Evolutionary conservation across 1,140 invertebrate genomes (phyloP).

Genomic region (Cherax destructor): DNA sequence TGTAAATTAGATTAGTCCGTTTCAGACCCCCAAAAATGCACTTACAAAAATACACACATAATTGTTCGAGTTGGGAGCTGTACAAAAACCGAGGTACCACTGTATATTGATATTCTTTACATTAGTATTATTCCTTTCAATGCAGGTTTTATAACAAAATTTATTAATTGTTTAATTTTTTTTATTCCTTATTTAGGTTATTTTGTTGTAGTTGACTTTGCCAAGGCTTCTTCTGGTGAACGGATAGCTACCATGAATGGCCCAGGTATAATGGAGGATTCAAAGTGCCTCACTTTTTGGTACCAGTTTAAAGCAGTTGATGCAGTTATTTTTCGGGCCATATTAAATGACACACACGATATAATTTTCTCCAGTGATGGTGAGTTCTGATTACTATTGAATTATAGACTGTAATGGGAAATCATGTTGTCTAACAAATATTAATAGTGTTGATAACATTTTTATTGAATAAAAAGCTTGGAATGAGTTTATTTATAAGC

Average conservation of each 20-base stretch:
- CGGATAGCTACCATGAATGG: conserved; percentile 24
- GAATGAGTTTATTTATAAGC: too few relatives aligned
- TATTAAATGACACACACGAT: conserved; percentile 18
- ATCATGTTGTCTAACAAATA: too few relatives aligned
- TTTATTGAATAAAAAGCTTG: too few relatives aligned
- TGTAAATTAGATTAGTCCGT: too few relatives aligned
- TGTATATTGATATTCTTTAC: background rate
- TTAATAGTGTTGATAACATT: too few relatives aligned
- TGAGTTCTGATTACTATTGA: background rate
- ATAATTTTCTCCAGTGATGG: conserved; percentile 30
- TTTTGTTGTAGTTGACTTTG: conserved; percentile 57
- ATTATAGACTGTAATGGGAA: too few relatives aligned
- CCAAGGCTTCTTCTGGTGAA: background rate
- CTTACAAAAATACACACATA: too few relatives aligned
- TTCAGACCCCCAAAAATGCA: too few relatives aligned
- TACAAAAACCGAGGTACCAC: too few relatives aligned
- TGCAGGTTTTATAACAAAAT: background rate
- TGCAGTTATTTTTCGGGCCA: conserved; percentile 6
- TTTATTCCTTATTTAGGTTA: conserved; percentile 40
- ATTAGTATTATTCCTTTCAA: too few relatives aligned
- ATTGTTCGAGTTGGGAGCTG: too few relatives aligned
- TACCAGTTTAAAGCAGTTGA: conserved; percentile 46
- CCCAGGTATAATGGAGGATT: conserved; percentile 6
- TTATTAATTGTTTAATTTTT: background rate
- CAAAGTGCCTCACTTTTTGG: conserved; percentile 60